Conservation (phyloP, 2,888 invertebrate species). For the Bruchidius siliquastri region DNA sequence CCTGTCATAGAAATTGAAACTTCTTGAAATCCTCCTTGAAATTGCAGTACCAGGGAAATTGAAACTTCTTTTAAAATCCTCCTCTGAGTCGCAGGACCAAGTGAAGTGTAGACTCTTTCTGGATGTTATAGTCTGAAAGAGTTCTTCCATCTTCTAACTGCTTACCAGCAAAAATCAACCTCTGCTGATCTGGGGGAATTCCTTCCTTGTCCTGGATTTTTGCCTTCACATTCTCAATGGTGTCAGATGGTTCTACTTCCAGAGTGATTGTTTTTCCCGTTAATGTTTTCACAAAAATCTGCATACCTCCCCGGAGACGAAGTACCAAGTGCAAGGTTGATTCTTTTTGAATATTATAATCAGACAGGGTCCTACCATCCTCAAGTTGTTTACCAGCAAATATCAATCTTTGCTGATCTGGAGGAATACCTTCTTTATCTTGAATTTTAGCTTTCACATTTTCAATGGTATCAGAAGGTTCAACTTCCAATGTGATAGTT, state of each 20-base stretch:
- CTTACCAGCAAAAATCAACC: constrained; percentile 62
- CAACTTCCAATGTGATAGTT: constrained; percentile 88
- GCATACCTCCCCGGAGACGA: constrained; percentile 79
- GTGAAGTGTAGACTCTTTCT: constrained; percentile 56
- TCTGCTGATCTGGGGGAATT: constrained; percentile 56
- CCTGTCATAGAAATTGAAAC: neutral
- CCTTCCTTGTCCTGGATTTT: constrained; percentile 56
- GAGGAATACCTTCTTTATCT: constrained; percentile 55
- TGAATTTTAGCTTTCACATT: constrained; percentile 91
- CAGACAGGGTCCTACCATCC: constrained; percentile 83
- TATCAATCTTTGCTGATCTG: constrained; percentile 67
- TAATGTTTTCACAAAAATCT: constrained; percentile 54
- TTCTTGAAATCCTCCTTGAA: neutral
- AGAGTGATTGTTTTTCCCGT: constrained; percentile 56
- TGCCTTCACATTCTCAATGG: constrained; percentile 61
- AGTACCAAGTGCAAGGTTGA: constrained; percentile 83
- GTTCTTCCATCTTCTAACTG: constrained; percentile 66
- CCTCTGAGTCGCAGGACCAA: constrained; percentile 58
- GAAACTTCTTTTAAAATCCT: neutral
- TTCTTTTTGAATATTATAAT: constrained; percentile 92
- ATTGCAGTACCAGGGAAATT: neutral
- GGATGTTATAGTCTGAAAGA: constrained; percentile 61
- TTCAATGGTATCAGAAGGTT: constrained; percentile 87
- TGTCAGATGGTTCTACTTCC: constrained; percentile 57
- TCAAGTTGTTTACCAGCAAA: constrained; percentile 93